Percentiles rank a stretch among this genome's conserved stretches.
These are phyloP conservation scores for Drosophila flavopinicola DNA, from an alignment of 2,888 invertebrate genomes.

Conservation along the genomic window DNA sequence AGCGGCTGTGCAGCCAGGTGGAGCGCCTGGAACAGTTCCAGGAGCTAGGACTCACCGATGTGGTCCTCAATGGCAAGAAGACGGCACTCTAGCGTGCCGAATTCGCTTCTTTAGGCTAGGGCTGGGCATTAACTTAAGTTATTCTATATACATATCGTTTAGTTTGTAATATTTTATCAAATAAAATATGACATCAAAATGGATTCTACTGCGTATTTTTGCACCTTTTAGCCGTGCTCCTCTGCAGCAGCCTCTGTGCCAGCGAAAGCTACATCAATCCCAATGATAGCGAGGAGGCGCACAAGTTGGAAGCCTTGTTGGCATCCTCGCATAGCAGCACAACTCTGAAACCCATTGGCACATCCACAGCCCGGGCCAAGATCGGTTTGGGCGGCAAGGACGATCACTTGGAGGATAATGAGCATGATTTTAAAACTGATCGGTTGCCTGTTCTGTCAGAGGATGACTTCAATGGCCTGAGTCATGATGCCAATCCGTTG, in stretches of 20 bases:
- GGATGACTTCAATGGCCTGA: conserved; percentile 64
- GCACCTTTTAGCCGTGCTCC: conserved; percentile 38
- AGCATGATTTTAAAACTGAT: conserved; percentile 55
- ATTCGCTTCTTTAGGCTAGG: conserved; percentile 5
- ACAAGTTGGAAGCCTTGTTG: conserved; percentile 17
- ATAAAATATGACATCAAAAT: conserved; percentile 62
- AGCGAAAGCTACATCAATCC: conserved; percentile 3
- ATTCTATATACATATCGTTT: conserved; percentile 23
- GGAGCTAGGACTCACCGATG: conserved; percentile 56
- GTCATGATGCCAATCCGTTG: conserved; percentile 68
- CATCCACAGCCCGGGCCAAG: neutral
- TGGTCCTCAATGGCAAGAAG: conserved; percentile 63
- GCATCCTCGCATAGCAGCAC: conserved; percentile 1
- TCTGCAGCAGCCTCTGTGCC: conserved; percentile 17
- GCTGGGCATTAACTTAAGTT: conserved; percentile 39
- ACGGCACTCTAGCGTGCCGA: conserved; percentile 36
- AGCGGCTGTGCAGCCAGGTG: conserved; percentile 63
- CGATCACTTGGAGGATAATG: conserved; percentile 41
- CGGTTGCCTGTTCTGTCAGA: conserved; percentile 62
- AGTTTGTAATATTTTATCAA: conserved; percentile 66
- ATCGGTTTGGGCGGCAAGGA: neutral
- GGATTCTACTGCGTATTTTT: neutral
- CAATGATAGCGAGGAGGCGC: conserved; percentile 12
- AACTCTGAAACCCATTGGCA: conserved; percentile 13
- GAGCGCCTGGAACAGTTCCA: conserved; percentile 65